Conservation (phyloP, 2,113 vertebrate genomes). For the Malurus alboscapulatus region DNA sequence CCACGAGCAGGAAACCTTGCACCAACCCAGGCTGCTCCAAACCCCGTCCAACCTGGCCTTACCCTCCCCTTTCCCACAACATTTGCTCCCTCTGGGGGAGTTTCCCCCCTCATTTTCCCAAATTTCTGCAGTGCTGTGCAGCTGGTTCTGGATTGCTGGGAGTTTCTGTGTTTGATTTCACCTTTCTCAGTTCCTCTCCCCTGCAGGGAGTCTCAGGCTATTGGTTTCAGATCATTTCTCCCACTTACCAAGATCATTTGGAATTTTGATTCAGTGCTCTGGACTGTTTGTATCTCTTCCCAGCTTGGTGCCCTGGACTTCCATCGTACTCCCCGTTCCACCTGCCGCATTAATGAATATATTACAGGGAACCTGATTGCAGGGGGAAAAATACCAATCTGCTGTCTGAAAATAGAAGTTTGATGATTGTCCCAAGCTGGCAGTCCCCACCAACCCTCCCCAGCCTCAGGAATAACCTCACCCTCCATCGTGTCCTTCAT, state of each 20-base stretch:
- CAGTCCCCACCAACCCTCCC: background rate
- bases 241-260: background rate
- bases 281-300: background rate
- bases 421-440: background rate
- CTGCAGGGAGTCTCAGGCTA: background rate
- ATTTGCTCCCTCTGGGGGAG: background rate
- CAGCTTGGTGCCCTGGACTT: background rate
- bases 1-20: background rate
- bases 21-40: background rate
- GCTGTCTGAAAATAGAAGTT: background rate
- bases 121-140: background rate
- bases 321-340: background rate
- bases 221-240: constrained; percentile 28
- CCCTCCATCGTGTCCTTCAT: fast-evolving
- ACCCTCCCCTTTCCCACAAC: background rate
- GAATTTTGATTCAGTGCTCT: background rate
- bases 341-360: constrained; percentile 16
- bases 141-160: background rate
- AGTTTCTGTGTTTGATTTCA: background rate
- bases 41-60: background rate
- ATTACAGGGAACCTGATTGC: background rate
- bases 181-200: background rate
- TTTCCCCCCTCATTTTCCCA: background rate
- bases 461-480: background rate
- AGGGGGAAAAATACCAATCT: background rate